Evolutionary conservation across 2,888 invertebrate genomes (phyloP).

Genomic region (Drosophila crucigera): DNA sequence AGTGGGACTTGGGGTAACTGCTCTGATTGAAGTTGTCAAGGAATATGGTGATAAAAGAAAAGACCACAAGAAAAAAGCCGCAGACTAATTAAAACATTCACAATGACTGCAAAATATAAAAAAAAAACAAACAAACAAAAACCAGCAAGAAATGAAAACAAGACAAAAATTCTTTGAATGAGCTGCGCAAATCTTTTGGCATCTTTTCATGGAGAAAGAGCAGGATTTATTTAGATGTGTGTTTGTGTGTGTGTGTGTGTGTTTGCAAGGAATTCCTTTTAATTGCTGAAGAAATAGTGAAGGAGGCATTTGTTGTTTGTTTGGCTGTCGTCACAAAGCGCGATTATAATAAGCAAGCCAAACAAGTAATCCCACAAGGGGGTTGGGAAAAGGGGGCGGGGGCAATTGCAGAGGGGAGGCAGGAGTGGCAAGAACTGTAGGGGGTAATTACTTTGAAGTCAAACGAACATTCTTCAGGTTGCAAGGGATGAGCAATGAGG

Average conservation of each 20-base stretch:
- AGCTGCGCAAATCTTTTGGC: constrained; percentile 39
- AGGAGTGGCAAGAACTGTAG: background rate
- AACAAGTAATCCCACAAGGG: constrained; percentile 12
- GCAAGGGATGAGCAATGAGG: constrained; percentile 14
- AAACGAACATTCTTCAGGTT: constrained; percentile 27
- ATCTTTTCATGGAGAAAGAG: constrained; percentile 10
- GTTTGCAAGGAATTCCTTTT: constrained; percentile 52
- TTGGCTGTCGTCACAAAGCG: constrained; percentile 60
- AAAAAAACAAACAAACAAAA: constrained; percentile 6
- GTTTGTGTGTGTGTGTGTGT: constrained; percentile 12
- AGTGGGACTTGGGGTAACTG: background rate
- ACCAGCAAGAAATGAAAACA: constrained; percentile 13
- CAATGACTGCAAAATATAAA: constrained; percentile 68
- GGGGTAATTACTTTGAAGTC: constrained; percentile 45
- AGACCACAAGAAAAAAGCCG: constrained; percentile 22
- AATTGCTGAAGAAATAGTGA: constrained; percentile 54
- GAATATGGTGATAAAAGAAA: constrained; percentile 51
- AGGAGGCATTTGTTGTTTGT: constrained; percentile 16
- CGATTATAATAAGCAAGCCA: constrained; percentile 67
- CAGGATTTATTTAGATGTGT: constrained; percentile 41
- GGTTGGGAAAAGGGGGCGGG: no score
- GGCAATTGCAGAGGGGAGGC: background rate
- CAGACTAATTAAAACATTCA: constrained; percentile 79
- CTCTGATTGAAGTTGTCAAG: constrained; percentile 65
- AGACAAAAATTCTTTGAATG: constrained; percentile 32